Base-by-base conservation (phyloP, 2,113 vertebrate genomes). In the Channa maculata region DNA sequence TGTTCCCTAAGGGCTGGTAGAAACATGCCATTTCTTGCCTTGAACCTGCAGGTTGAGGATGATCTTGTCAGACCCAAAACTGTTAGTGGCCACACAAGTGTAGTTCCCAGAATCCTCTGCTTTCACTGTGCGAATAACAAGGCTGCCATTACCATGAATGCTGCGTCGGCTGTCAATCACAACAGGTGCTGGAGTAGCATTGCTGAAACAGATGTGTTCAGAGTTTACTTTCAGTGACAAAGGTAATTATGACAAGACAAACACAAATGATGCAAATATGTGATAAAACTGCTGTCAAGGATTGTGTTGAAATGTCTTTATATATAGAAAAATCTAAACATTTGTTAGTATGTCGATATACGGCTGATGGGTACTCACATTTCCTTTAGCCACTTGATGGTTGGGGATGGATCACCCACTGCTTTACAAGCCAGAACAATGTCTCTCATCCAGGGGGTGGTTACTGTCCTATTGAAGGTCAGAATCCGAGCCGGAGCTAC, bases 61-160 rank as follows among this genome's bases (percentile, higher is more conserved):
- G 24, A 99, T 98, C 83, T 98, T 97, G 75, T 99, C 98, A 0
- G 96, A 96, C 46, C 97, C 98, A 94, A 97, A 99, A 90, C 95
- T 99, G 93, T 99, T 99, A 78, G 95, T 97, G 90, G 96, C 96
- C 6, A 96, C 90, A 1, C 98, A 99, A 10, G 96, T 99, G 90
- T 99, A 99, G 82, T 99, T 98, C 72, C 98, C 98, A 0, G 98
- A 99, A 90, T 99, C 98, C 77, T 99, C 97, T 11, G 98, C 98
- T 88, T 99, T 99, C 78, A 99, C 96, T 0, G 97, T 98, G 70
- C 96, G 96, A 72, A 99, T 98, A 50, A 98, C 90, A 38, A 99
- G 98, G 90, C 98, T 99, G 33, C 98, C 98, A 0, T 99, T 99
- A 86, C 95, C 94, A 45, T 98, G 97, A 91, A 98, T 93, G 71